These are phyloP conservation scores for Vanessa tameamea DNA, from an alignment of 1,140 invertebrate species.

Conservation along the genomic window DNA sequence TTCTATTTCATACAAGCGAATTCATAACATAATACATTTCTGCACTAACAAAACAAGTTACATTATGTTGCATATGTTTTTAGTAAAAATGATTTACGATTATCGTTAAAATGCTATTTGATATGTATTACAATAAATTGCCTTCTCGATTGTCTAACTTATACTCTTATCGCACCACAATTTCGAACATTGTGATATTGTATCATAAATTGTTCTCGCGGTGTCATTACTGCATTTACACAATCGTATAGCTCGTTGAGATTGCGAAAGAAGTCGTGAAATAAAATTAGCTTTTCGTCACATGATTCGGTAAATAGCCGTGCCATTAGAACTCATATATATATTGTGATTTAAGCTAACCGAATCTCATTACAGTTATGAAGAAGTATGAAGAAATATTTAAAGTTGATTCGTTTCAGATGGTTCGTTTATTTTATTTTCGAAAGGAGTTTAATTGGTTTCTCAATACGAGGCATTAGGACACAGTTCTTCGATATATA, in stretches of 20 bases:
- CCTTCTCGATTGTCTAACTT: conserved; percentile 14
- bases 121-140: conserved; percentile 25
- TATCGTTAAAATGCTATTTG: conserved; percentile 12
- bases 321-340: conserved; percentile 16
- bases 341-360: conserved; percentile 11
- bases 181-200: conserved; percentile 35
- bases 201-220: conserved; percentile 47
- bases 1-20: conserved; percentile 14
- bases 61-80: neutral
- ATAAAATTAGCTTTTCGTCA: conserved; percentile 69
- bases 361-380: conserved; percentile 5
- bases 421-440: neutral
- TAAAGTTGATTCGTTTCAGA: conserved; percentile 1
- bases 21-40: neutral
- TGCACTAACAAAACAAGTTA: neutral
- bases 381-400: neutral
- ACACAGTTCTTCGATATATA: neutral
- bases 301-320: conserved; percentile 45
- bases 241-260: conserved; percentile 64
- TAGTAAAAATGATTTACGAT: neutral
- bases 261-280: conserved; percentile 63
- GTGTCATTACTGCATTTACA: conserved; percentile 65
- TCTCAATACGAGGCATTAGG: neutral
- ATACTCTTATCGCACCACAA: conserved; percentile 27
- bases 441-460: neutral